Conservation (phyloP, 2,888 invertebrate species). For the Archips crataeganus region DNA sequence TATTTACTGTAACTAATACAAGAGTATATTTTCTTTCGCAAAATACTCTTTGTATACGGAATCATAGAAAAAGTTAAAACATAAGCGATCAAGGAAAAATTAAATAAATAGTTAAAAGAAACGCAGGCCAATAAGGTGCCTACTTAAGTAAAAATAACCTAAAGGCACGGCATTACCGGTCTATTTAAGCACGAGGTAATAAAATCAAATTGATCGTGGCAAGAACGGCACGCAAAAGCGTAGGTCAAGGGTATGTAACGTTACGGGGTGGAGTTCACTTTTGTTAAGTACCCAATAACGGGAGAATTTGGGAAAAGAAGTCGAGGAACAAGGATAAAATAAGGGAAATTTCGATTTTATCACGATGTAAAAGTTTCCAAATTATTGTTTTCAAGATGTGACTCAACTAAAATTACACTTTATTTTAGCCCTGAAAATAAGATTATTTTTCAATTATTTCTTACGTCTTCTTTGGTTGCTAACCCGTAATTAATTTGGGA, state of each 20-base stretch:
- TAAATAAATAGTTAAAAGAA: background rate
- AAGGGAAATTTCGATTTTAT: no score
- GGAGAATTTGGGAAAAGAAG: background rate
- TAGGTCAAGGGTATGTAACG: constrained; percentile 31
- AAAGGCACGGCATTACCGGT: constrained; percentile 27
- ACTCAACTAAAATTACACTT: no score
- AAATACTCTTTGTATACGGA: no score
- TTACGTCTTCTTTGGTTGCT: no score
- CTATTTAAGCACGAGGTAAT: constrained; percentile 34
- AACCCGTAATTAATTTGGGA: no score
- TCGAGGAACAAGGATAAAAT: background rate
- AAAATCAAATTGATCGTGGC: constrained; percentile 39
- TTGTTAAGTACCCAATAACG: background rate
- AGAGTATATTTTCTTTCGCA: no score
- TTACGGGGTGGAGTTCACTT: background rate
- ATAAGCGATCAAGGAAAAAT: background rate
- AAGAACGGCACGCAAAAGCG: constrained; percentile 31
- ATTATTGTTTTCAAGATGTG: no score
- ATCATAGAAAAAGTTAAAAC: no score
- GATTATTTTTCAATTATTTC: no score
- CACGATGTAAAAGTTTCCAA: no score
- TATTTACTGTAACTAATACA: no score
- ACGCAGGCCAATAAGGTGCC: background rate
- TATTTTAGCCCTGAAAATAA: no score
- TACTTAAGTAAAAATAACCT: constrained; percentile 33